Percentiles rank a stretch among this genome's conserved stretches.
phyloP scores from a whole-genome alignment of 2,797 vertebrate species.

The Etheostoma nigrum region DNA sequence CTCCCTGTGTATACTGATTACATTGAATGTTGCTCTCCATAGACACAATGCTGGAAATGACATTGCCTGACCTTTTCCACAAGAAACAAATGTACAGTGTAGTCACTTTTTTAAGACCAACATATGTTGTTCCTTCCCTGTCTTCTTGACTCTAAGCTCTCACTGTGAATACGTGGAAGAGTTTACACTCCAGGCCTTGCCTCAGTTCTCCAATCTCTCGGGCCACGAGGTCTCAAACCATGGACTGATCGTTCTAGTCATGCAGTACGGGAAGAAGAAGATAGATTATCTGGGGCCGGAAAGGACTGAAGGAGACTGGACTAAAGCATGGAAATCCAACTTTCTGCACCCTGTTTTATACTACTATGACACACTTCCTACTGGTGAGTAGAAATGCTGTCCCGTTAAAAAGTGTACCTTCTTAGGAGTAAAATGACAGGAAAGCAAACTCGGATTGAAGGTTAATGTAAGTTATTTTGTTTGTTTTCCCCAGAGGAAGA shows the following conservation, averaged over 20 bases:
- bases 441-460: neutral
- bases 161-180: conserved; percentile 94
- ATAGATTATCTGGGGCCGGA: conserved; percentile 92
- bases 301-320: conserved; percentile 91
- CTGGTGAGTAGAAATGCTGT: conserved; percentile 82
- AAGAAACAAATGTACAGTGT: too few relatives aligned
- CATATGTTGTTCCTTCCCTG: neutral
- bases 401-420: neutral
- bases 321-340: conserved; percentile 94
- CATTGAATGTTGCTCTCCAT: neutral
- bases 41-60: neutral
- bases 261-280: conserved; percentile 96
- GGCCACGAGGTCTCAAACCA: conserved; percentile 84
- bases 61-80: neutral
- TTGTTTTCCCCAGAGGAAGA: conserved; percentile 84
- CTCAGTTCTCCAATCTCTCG: conserved; percentile 85
- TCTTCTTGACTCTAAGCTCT: conserved; percentile 61
- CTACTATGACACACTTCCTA: conserved; percentile 90
- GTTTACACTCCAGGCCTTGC: conserved; percentile 90
- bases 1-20: neutral
- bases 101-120: neutral
- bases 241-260: conserved; percentile 90
- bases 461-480: neutral
- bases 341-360: conserved; percentile 98
- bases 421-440: neutral